Conservation (phyloP, 2,797 vertebrate genomes). For the Nannoperca obscura region DNA sequence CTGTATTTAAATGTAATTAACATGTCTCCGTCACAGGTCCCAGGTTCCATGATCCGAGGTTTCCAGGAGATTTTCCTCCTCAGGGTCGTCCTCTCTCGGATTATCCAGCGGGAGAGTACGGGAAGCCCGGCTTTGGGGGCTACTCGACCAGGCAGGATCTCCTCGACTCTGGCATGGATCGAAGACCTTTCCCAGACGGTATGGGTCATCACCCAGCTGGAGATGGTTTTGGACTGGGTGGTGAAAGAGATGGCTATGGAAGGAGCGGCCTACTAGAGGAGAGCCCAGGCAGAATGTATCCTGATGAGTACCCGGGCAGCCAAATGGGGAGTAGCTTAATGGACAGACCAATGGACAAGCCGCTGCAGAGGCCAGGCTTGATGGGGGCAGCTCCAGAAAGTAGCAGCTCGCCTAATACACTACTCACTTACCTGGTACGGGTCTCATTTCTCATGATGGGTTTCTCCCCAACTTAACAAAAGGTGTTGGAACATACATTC, state of each 20-base stretch:
- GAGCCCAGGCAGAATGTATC: slow-evolving; percentile 60
- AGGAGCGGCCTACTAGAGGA: slow-evolving; percentile 52
- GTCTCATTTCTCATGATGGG: not conserved
- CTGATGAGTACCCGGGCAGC: slow-evolving; percentile 61
- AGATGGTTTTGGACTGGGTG: slow-evolving; percentile 64
- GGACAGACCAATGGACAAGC: slow-evolving; percentile 49
- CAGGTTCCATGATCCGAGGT: slow-evolving; percentile 66
- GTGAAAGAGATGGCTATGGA: slow-evolving; percentile 57
- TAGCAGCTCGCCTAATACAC: slow-evolving; percentile 71
- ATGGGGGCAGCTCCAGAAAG: slow-evolving; percentile 69
- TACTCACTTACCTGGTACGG: slow-evolving; percentile 84
- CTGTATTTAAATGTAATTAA: slow-evolving; percentile 8
- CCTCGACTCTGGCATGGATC: slow-evolving; percentile 58
- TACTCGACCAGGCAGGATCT: slow-evolving; percentile 58
- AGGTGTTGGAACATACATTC: not conserved
- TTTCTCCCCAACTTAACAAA: not conserved
- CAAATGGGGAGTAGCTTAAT: slow-evolving; percentile 46
- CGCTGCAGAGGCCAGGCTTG: slow-evolving; percentile 61
- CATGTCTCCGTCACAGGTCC: slow-evolving; percentile 58
- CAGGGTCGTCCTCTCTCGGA: slow-evolving; percentile 61
- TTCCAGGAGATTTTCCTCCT: slow-evolving; percentile 72
- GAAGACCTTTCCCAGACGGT: slow-evolving; percentile 64
- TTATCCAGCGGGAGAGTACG: slow-evolving; percentile 63
- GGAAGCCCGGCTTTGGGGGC: slow-evolving; percentile 62
- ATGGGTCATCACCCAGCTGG: slow-evolving; percentile 38